Conservation (phyloP, 2,888 invertebrate genomes). For the Celastrina argiolus region DNA sequence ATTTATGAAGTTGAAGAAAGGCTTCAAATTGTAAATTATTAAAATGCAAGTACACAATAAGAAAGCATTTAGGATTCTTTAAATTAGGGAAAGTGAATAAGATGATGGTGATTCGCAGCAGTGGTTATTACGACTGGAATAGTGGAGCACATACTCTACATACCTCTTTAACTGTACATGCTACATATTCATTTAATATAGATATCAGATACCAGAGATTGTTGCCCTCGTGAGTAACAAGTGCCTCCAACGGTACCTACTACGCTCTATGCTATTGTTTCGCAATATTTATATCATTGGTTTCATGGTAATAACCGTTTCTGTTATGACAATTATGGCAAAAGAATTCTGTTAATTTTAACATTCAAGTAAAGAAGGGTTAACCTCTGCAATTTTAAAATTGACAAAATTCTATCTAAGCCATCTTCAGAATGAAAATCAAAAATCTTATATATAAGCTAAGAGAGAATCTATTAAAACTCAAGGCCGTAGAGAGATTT, state of each 20-base stretch:
- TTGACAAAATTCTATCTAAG: too few relatives aligned
- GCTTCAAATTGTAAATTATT: too few relatives aligned
- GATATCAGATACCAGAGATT: constrained; percentile 47
- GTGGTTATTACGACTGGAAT: not conserved
- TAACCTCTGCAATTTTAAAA: too few relatives aligned
- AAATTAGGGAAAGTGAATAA: not conserved
- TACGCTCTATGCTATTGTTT: constrained; percentile 41
- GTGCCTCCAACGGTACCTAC: constrained; percentile 63
- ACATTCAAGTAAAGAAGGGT: too few relatives aligned
- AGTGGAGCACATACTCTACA: not conserved
- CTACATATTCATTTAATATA: not conserved
- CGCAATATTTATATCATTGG: constrained; percentile 2
- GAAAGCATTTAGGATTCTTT: not conserved
- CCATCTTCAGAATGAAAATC: not conserved
- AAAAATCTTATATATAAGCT: too few relatives aligned
- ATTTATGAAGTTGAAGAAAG: too few relatives aligned
- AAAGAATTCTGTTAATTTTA: too few relatives aligned
- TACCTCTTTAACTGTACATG: not conserved
- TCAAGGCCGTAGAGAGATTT: not conserved
- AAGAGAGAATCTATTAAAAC: not conserved
- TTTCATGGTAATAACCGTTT: not conserved
- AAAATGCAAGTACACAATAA: too few relatives aligned
- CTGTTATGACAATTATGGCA: too few relatives aligned
- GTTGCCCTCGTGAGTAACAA: constrained; percentile 53
- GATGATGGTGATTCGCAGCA: not conserved